Evolutionary conservation across 2,797 vertebrate genomes (phyloP).

Genomic region (Euthynnus affinis): DNA sequence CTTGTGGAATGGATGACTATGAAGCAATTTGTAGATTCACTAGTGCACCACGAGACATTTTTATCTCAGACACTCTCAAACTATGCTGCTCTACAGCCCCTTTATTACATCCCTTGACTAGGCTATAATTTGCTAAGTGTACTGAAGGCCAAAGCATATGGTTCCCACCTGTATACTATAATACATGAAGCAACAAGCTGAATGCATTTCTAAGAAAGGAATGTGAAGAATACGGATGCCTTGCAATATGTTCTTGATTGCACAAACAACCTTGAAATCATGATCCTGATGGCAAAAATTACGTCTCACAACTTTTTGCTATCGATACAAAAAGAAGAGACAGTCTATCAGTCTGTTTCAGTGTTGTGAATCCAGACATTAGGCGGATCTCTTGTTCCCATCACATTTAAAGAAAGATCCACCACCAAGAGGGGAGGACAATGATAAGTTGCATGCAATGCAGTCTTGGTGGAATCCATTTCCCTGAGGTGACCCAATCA

Average conservation of each 20-base stretch:
- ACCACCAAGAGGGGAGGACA: constrained; percentile 46
- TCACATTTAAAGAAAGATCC: constrained; percentile 42
- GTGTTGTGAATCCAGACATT: constrained; percentile 37
- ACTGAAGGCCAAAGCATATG: constrained; percentile 13
- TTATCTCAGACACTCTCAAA: constrained; percentile 19
- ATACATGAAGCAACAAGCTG: constrained; percentile 5
- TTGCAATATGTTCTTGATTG: not conserved
- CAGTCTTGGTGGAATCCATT: constrained; percentile 55
- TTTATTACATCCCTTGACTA: constrained; percentile 22
- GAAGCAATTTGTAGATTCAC: constrained; percentile 23
- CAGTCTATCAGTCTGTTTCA: constrained; percentile 7
- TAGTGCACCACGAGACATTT: constrained; percentile 17
- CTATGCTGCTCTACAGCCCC: constrained; percentile 10
- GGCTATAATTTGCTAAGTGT: constrained; percentile 28
- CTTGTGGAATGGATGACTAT: constrained; percentile 2
- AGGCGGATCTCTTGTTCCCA: constrained; percentile 41
- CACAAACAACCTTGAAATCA: not conserved
- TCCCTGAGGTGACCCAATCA: constrained; percentile 77
- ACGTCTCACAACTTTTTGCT: not conserved
- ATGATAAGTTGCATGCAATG: constrained; percentile 57
- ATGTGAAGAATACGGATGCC: not conserved
- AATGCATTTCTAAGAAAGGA: constrained; percentile 10
- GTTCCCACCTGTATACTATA: not conserved
- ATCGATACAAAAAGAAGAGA: not conserved
- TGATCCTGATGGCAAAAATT: constrained; percentile 8